A percentile compares a stretch with the other conserved stretches of the same genome.
phyloP scores from a whole-genome alignment of 2,113 vertebrate genomes.

The Lamprotornis superbus region DNA sequence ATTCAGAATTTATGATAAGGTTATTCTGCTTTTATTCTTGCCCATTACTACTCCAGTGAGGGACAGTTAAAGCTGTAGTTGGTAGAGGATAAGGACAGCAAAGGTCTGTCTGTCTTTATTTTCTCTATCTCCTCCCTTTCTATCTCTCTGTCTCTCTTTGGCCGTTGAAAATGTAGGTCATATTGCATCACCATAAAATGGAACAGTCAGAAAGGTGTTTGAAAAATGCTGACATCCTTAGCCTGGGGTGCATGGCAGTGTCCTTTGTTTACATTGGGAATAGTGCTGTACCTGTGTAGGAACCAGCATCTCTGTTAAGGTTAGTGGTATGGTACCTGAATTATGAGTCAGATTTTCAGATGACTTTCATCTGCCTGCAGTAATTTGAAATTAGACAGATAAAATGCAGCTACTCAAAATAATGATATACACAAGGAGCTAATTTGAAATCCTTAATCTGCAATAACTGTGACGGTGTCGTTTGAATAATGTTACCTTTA shows the following conservation, averaged over 20 bases:
- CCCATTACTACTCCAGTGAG: constrained; percentile 46
- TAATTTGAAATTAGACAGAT: constrained; percentile 59
- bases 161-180: constrained; percentile 81
- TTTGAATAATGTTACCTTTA: constrained; percentile 56
- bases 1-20: constrained; percentile 33
- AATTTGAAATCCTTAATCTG: constrained; percentile 59
- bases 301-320: constrained; percentile 59
- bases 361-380: constrained; percentile 53
- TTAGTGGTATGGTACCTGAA: constrained; percentile 61
- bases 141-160: constrained; percentile 73
- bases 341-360: constrained; percentile 54
- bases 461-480: constrained; percentile 48
- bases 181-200: constrained; percentile 76
- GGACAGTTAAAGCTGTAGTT: constrained; percentile 68
- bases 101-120: constrained; percentile 65
- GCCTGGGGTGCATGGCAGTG: constrained; percentile 66
- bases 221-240: constrained; percentile 76
- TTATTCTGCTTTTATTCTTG: constrained; percentile 50
- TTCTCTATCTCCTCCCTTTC: constrained; percentile 58
- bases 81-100: constrained; percentile 70
- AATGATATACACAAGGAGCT: constrained; percentile 57
- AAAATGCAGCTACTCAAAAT: constrained; percentile 54
- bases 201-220: constrained; percentile 77
- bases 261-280: constrained; percentile 68
- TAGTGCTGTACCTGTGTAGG: constrained; percentile 48